Evolutionary conservation across 2,113 vertebrate genomes (phyloP), one percentile per base, ranked within the genome.

Genomic region (Chroicocephalus ridibundus): DNA sequence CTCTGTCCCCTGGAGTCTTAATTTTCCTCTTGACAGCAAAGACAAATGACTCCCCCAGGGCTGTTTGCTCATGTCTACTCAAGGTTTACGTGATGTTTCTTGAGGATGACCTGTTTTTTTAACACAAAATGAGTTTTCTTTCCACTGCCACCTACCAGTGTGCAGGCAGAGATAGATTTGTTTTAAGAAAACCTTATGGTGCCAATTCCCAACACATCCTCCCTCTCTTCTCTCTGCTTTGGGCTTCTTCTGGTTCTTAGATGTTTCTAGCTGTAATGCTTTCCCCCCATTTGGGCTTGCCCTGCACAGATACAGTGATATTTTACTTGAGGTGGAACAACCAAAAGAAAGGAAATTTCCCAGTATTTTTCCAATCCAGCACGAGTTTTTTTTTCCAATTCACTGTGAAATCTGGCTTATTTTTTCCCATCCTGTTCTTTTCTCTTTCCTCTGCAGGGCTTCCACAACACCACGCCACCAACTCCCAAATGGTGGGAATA

Each of bases 21-120:
- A 96, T 97, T 97, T 97, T 96, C 91, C 94, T 90, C 93, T 97
- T 97, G 95, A 97, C 93, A 96, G 94, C 78, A 75, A 80, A 95
- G 89, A 97, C 89, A 95, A 96, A 97, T 94, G 24, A 60, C 10
- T 91, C 78, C 94, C 93, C 21, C 5, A 6, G 71, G 96, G 96
- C 84, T 96, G 65, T 97, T 97, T 96, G 86, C 51, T 96, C 89
- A 44, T 70, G 91, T 95, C 94, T 95, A 1, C 90, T 70, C 82
- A 85, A 88, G 80, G 61, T 79, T 96, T 91, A 69, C 10, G 2
- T 68, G 84, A 86, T 13, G 55, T 54, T 93, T 90, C 64, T 88
- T 62, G 83, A 82, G 71, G 81, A 95, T 80, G 86, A 79, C 92
- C 94, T 92, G 90, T 5, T 96, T 97, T 93, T 94, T n/a, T 94